Base-by-base conservation (phyloP, 2,888 invertebrate species). In the Epicampocera succincta region DNA sequence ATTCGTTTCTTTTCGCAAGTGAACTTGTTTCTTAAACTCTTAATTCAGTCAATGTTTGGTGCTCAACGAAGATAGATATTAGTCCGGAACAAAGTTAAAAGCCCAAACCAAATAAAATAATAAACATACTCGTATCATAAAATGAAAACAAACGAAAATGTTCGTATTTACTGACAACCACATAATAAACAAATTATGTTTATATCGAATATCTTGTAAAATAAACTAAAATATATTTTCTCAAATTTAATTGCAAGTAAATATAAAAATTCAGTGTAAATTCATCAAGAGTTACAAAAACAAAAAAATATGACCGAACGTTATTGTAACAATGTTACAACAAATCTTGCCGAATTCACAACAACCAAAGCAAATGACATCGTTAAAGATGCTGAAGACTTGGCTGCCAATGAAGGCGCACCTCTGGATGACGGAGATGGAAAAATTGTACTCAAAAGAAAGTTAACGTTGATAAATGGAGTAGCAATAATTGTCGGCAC, bases 401-500 rank as follows among this genome's bases (percentile, higher is more conserved):
- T 38, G 68, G 12, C 69, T 46, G 61, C 33, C 3, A 40, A 52
- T 1, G 58, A 74, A 12, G 21, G 61, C n/a, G 44, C 12, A 25
- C 40, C 73, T 6, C 8, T 60, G 15, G 66, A 79, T 19, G 80
- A 65, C 13, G 71, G 61, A 15, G 78, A 66, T 15, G 93, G 92
- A 73, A 93, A 94, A 91, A 93, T 95, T 85, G 94, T 94, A 85
- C 91, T 95, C 83, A 95, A 96, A 92, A 93, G 96, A 80, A 95
- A 95, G 92, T 94, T 97, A 87, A 96, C 96, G 38, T 92, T 97
- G 54, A 92, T 95, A 86, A 96, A 96, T 92, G 97, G 97, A 85
- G 96, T 97, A 29, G 95, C 95, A 33, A 94, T 97, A 80, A 97
- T 97, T 87, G 95, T 97, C 52, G 97, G 97, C 46, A 95, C 95